Evolutionary conservation across 1,140 invertebrate species (phyloP).

Genomic region (Euura lappo): DNA sequence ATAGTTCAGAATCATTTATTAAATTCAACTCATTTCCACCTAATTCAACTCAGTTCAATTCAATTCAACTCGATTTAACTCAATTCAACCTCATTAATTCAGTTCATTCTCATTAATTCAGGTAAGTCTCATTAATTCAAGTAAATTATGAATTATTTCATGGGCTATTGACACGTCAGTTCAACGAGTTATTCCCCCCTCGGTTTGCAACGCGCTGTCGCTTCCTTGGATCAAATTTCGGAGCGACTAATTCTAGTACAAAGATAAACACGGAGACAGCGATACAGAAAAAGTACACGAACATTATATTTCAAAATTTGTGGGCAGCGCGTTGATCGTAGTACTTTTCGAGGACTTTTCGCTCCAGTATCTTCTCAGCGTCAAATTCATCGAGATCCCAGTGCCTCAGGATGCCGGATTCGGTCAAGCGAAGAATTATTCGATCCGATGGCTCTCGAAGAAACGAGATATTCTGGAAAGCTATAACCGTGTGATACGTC

Average conservation of each 20-base stretch:
- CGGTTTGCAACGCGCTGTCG: no score
- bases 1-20: no score
- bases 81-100: no score
- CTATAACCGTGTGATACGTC: neutral
- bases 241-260: neutral
- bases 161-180: no score
- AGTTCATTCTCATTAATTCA: no score
- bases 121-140: no score
- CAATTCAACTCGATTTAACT: no score
- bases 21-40: no score
- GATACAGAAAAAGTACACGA: neutral
- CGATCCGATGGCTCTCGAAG: neutral
- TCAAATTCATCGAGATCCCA: neutral
- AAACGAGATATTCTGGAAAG: neutral
- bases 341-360: neutral
- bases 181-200: no score
- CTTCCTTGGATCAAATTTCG: no score
- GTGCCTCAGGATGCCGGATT: neutral
- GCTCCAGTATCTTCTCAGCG: neutral
- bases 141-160: no score
- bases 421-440: neutral
- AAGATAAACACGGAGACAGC: neutral
- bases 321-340: neutral
- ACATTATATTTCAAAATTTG: neutral
- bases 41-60: no score